Evolutionary conservation across 2,113 vertebrate species (phyloP).

Genomic region (Catharus minimus): DNA sequence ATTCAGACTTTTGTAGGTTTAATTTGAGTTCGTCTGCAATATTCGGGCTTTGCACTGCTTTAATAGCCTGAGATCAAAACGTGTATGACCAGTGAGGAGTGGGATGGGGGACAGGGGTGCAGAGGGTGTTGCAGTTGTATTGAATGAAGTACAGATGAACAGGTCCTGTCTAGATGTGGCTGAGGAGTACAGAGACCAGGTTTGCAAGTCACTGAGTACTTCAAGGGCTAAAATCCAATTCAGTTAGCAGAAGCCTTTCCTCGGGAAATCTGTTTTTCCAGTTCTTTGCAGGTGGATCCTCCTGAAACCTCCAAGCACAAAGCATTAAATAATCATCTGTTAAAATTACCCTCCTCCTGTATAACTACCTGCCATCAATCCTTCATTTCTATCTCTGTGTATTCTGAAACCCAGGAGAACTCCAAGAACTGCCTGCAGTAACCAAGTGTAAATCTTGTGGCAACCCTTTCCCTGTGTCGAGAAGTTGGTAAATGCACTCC

Average conservation of each 20-base stretch:
- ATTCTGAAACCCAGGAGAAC: neutral
- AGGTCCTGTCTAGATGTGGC: neutral
- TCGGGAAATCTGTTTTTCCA: neutral
- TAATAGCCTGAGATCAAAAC: neutral
- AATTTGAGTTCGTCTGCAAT: too few relatives aligned
- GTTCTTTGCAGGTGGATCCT: neutral
- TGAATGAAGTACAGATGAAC: neutral
- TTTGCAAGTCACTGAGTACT: neutral
- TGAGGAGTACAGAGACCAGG: neutral
- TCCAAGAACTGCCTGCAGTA: neutral
- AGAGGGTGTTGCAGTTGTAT: neutral
- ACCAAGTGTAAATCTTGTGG: neutral
- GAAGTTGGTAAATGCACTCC: neutral
- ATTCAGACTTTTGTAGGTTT: neutral
- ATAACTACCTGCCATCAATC: neutral
- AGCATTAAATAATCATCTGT: neutral
- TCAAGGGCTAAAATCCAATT: neutral
- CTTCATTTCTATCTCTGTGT: neutral
- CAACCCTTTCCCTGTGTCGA: neutral
- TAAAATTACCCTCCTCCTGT: neutral
- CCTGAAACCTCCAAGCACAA: neutral
- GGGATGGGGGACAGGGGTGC: accelerated
- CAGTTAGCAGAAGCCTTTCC: neutral
- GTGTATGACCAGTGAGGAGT: neutral
- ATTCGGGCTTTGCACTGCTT: neutral